Percentiles rank a stretch among this genome's conserved stretches.
These are phyloP conservation scores for Cremastinae sp. DNA, from an alignment of 2,888 invertebrate species.

Conservation along the genomic window DNA sequence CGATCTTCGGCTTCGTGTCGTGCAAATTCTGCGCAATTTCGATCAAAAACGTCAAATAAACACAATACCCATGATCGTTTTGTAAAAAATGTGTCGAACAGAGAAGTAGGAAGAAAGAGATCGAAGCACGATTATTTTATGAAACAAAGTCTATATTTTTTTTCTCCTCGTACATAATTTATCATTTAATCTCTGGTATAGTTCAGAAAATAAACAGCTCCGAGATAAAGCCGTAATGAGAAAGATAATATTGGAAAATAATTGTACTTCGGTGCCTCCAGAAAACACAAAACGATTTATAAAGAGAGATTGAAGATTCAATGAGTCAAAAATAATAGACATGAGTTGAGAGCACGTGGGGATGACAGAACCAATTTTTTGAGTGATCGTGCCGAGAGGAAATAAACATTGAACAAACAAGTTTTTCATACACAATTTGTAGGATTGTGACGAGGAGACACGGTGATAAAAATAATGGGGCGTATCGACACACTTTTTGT, in stretches of 20 bases:
- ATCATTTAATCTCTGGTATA: too few species aligned
- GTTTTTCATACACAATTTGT: too few species aligned
- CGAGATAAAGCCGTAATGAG: too few species aligned
- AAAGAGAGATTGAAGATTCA: too few species aligned
- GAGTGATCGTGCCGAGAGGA: neutral
- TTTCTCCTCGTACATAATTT: too few species aligned
- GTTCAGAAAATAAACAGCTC: too few species aligned
- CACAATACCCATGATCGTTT: neutral
- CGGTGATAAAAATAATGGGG: conserved; percentile 19
- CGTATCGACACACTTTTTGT: conserved; percentile 4
- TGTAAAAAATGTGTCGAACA: conserved; percentile 9
- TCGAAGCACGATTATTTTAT: too few species aligned
- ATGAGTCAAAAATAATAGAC: too few species aligned
- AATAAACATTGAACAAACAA: too few species aligned
- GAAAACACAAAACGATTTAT: neutral
- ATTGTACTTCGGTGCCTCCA: conserved; percentile 31
- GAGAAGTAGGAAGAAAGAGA: too few species aligned
- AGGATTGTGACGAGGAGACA: too few species aligned
- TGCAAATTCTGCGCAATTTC: conserved; percentile 73
- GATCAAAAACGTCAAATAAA: neutral
- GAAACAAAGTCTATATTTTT: too few species aligned
- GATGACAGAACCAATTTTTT: conserved; percentile 7
- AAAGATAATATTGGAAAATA: conserved; percentile 19
- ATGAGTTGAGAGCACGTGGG: conserved; percentile 5
- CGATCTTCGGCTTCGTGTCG: conserved; percentile 77